Evolutionary conservation across 2,797 vertebrate genomes (phyloP), one percentile per base, ranked within the genome.

Genomic region (Novumbra hubbsi): DNA sequence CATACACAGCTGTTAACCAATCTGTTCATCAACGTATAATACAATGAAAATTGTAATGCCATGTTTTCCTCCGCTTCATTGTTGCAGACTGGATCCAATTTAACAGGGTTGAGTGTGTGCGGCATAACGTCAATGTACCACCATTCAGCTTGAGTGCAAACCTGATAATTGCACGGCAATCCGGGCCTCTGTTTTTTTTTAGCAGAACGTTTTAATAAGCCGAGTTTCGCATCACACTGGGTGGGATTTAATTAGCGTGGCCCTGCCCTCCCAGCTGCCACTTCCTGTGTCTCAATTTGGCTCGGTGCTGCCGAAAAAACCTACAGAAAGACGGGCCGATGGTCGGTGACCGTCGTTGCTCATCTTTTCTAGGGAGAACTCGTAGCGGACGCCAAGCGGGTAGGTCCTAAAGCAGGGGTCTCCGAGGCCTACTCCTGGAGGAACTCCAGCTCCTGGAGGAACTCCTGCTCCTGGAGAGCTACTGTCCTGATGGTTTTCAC

Each of bases 201-300:
- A 86, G 84, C 76, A 73, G 76, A 82, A 82, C 80, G 78, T 86
- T 85, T 85, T 85, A 88, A 88, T 84, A 84, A 84, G 79, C 81
- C 80, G 73, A 83, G 74, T 81, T 87, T 84, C 80, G 82, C 81
- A 85, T 85, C 79, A 80, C 79, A 80, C 81, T 76, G 78, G 79
- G 77, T 83, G 78, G 75, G 78, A 81, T 82, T 81, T 88, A 82
- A 86, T 86, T 84, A 88, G 78, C 79, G 24, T 70, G 68, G 66
- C 73, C 79, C 77, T 75, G 79, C 75, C 72, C 74, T 76, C 80
- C 82, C 82, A 86, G 81, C 82, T 83, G 84, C 76, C 77, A 80
- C 73, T 78, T 73, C 66, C 76, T 75, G 70, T 71, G 79, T 78
- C 82, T 81, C 82, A 76, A 82, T 83, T 84, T 81, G 81, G 75